Percentiles rank a stretch among this genome's conserved stretches.
Conservation (phyloP, 2,888 invertebrate genomes). For the Agapetus fuscipes region DNA sequence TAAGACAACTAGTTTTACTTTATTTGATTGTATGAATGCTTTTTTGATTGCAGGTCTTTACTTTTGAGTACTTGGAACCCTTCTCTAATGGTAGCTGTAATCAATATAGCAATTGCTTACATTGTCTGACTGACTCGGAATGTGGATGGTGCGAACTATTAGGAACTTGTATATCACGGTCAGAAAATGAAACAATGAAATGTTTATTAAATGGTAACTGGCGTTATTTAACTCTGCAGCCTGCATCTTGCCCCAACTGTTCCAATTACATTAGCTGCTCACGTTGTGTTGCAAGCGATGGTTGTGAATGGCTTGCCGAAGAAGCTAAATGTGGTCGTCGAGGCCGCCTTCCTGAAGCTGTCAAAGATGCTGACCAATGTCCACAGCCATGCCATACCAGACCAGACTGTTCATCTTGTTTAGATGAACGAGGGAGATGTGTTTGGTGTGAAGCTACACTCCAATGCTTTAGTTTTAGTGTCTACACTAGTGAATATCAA, state of each 20-base stretch:
- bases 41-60: conserved; percentile 56
- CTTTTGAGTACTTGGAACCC: conserved; percentile 83
- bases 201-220: conserved; percentile 53
- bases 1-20: too few relatives aligned
- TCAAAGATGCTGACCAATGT: conserved; percentile 54
- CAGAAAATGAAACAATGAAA: conserved; percentile 54
- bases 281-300: conserved; percentile 59
- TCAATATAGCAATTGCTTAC: conserved; percentile 72
- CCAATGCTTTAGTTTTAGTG: conserved; percentile 91
- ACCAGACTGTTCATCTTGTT: conserved; percentile 68
- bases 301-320: conserved; percentile 90
- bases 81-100: conserved; percentile 71
- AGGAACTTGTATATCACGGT: conserved; percentile 58
- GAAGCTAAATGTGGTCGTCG: conserved; percentile 78
- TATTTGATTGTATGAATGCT: too few relatives aligned
- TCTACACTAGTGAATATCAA: conserved; percentile 89
- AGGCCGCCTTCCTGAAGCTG: conserved; percentile 62
- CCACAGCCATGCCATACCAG: conserved; percentile 74
- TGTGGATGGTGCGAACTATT: conserved; percentile 89
- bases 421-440: conserved; percentile 79
- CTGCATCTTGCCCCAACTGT: conserved; percentile 78
- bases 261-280: conserved; percentile 83
- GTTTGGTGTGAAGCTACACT: conserved; percentile 93
- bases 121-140: conserved; percentile 77
- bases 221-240: conserved; percentile 73